Conservation (phyloP, 2,888 invertebrate genomes). For the Chrysolina oricalcia region DNA sequence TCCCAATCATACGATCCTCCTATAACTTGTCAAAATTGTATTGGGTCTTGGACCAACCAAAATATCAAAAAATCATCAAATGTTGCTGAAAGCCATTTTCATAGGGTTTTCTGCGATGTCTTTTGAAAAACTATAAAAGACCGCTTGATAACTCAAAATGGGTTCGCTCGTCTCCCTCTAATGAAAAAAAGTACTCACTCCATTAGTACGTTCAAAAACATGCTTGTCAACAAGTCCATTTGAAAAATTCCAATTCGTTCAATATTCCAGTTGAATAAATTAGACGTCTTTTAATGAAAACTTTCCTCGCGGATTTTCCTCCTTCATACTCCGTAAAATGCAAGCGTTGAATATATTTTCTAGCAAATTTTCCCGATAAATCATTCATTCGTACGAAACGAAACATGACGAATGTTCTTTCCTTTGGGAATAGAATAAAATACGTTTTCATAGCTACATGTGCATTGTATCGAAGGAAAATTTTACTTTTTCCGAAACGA, state of each 20-base stretch:
- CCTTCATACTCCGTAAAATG: not conserved
- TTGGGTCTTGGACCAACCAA: too few species aligned
- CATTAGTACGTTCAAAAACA: not conserved
- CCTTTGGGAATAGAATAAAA: constrained; percentile 18
- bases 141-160: too few species aligned
- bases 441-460: constrained; percentile 17
- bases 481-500: constrained; percentile 12
- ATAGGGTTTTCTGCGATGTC: too few species aligned
- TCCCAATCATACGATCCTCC: too few species aligned
- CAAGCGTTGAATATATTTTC: not conserved
- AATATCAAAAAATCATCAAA: too few species aligned
- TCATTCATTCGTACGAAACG: not conserved
- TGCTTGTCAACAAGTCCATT: too few species aligned
- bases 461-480: constrained; percentile 21
- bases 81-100: too few species aligned
- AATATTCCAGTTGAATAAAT: not conserved
- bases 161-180: too few species aligned
- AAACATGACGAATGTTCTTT: constrained; percentile 8
- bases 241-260: too few species aligned
- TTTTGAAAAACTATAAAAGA: too few species aligned
- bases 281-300: not conserved
- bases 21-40: too few species aligned
- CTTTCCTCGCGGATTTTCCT: not conserved
- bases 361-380: constrained; percentile 1
- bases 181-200: too few species aligned